These are phyloP conservation scores for Butorides virescens DNA, from an alignment of 2,113 vertebrate species.

Conservation along the genomic window DNA sequence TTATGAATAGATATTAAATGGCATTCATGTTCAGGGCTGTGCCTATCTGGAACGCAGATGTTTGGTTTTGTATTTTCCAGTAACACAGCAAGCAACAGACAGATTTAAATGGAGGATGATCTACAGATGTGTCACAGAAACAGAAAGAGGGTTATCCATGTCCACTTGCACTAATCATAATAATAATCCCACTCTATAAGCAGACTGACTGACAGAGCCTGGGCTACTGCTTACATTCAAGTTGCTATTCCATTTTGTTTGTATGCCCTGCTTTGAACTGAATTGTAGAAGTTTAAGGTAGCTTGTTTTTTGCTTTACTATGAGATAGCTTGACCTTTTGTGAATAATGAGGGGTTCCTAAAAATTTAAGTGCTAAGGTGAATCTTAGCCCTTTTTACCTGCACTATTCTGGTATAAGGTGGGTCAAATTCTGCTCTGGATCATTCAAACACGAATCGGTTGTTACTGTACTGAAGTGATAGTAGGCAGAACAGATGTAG, in stretches of 20 bases:
- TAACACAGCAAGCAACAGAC: conserved; percentile 17
- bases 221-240: neutral
- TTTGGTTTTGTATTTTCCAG: neutral
- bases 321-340: neutral
- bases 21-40: neutral
- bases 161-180: conserved; percentile 21
- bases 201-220: neutral
- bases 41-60: conserved; percentile 25
- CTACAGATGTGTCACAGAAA: conserved; percentile 42
- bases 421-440: neutral
- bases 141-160: conserved; percentile 44
- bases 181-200: conserved; percentile 37
- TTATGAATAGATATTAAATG: neutral
- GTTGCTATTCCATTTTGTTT: neutral
- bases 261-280: neutral
- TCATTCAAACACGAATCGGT: neutral
- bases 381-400: neutral
- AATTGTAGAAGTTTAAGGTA: neutral
- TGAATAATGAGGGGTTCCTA: neutral
- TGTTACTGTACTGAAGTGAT: neutral
- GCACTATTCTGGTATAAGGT: neutral
- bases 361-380: neutral
- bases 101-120: conserved; percentile 45
- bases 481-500: neutral
- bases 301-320: neutral